Percentiles rank a stretch among this genome's conserved stretches.
Evolutionary conservation across 2,888 invertebrate species (phyloP).

Genomic region (Hyppa rectilinea): DNA sequence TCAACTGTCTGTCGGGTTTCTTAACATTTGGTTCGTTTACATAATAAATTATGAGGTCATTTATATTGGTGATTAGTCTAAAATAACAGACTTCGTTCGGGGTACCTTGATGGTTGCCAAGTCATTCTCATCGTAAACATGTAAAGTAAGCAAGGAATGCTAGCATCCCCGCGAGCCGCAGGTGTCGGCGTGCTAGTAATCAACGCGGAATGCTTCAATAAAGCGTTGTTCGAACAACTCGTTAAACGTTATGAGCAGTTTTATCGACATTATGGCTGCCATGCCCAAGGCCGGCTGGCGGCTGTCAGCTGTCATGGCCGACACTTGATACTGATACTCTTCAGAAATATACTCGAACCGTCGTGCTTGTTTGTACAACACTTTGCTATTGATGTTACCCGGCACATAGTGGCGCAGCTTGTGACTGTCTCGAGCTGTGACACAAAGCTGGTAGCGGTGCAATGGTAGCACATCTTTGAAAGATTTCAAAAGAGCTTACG

Average conservation of each 20-base stretch:
- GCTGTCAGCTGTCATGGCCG: slow-evolving; percentile 15
- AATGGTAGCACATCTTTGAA: too few species aligned
- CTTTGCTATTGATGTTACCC: not conserved
- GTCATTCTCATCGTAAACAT: too few species aligned
- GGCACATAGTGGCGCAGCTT: not conserved
- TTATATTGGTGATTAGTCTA: too few species aligned
- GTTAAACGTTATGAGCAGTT: slow-evolving; percentile 40
- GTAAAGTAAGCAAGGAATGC: not conserved
- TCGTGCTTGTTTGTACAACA: slow-evolving; percentile 20
- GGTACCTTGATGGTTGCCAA: too few species aligned
- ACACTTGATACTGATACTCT: slow-evolving; percentile 15
- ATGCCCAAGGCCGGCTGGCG: not conserved
- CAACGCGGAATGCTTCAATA: slow-evolving; percentile 14
- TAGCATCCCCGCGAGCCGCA: not conserved
- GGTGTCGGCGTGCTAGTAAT: not conserved
- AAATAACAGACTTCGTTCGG: too few species aligned
- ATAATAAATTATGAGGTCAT: too few species aligned
- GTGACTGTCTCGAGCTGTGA: too few species aligned
- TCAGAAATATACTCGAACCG: not conserved
- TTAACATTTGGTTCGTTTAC: too few species aligned
- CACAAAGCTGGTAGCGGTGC: too few species aligned
- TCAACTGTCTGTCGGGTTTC: too few species aligned
- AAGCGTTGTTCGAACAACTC: slow-evolving; percentile 9
- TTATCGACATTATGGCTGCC: slow-evolving; percentile 16
- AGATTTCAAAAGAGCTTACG: too few species aligned